Percentiles rank a stretch among this genome's conserved stretches.
Conservation (phyloP, 2,113 vertebrate genomes). For the Embiotoca jacksoni region DNA sequence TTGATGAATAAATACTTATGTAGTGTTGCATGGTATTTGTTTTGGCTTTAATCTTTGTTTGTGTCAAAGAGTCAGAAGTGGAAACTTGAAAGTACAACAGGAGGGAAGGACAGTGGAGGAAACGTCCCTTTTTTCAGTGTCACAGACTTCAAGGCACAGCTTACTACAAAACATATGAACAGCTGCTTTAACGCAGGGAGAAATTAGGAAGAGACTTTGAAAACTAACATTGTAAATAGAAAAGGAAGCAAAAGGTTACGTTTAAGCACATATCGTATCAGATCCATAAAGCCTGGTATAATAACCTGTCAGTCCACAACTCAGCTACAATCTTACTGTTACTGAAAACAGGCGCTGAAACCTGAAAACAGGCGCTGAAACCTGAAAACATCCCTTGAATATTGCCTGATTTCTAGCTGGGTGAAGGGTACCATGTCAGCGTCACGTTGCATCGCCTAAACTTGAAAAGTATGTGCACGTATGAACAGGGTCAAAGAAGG, state of each 20-base stretch:
- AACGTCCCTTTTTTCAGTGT: too few relatives aligned
- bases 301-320: too few relatives aligned
- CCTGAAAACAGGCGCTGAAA: not conserved
- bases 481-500: too few relatives aligned
- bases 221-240: not conserved
- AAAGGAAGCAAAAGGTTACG: not conserved
- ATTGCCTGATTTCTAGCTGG: not conserved
- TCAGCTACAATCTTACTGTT: too few relatives aligned
- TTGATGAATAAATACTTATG: conserved; percentile 45
- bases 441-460: too few relatives aligned
- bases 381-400: conserved; percentile 5
- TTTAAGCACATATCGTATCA: not conserved
- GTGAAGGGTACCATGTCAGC: too few relatives aligned
- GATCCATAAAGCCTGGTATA: not conserved
- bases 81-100: not conserved
- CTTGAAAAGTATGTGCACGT: too few relatives aligned
- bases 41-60: conserved; percentile 25
- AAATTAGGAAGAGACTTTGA: not conserved
- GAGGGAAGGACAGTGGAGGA: not conserved
- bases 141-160: too few relatives aligned
- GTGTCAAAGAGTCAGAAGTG: conserved; percentile 8
- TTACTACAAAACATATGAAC: not conserved
- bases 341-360: too few relatives aligned
- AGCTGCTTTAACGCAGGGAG: not conserved
- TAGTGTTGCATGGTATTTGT: conserved; percentile 13